Conservation (phyloP, 2,888 invertebrate genomes). For the Platypus cylindrus region DNA sequence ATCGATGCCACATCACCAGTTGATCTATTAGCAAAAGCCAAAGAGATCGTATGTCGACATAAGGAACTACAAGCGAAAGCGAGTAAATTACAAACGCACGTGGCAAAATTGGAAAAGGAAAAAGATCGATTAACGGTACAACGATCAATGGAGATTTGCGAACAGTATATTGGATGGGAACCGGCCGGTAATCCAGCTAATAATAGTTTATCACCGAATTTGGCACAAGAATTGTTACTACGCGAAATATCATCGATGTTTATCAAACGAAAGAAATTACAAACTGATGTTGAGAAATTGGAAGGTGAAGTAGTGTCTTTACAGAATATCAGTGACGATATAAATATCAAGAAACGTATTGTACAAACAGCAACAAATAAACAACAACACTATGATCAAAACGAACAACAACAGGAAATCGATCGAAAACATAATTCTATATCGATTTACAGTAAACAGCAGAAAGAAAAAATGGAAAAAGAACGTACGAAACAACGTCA, state of each 20-base stretch:
- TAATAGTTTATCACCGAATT: slow-evolving; percentile 51
- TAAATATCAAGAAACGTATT: too few relatives aligned
- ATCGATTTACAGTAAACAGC: slow-evolving; percentile 25
- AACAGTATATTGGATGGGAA: slow-evolving; percentile 50
- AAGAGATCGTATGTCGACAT: slow-evolving; percentile 84
- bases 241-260: slow-evolving; percentile 78
- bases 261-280: slow-evolving; percentile 71
- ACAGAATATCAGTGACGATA: slow-evolving; percentile 58
- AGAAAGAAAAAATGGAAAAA: too few relatives aligned
- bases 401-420: too few relatives aligned
- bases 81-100: slow-evolving; percentile 74
- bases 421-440: slow-evolving; percentile 38
- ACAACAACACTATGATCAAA: too few relatives aligned
- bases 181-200: slow-evolving; percentile 42
- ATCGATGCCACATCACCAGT: slow-evolving; percentile 78
- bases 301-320: slow-evolving; percentile 66
- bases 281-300: slow-evolving; percentile 64
- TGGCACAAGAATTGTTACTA: slow-evolving; percentile 70
- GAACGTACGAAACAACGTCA: neutral
- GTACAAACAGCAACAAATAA: too few relatives aligned
- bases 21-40: slow-evolving; percentile 73
- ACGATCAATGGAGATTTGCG: slow-evolving; percentile 63
- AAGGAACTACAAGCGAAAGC: slow-evolving; percentile 86
- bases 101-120: slow-evolving; percentile 61
- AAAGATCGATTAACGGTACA: slow-evolving; percentile 59